phyloP scores from a whole-genome alignment of 2,113 vertebrate species.

The Rhinolophus sinicus region DNA sequence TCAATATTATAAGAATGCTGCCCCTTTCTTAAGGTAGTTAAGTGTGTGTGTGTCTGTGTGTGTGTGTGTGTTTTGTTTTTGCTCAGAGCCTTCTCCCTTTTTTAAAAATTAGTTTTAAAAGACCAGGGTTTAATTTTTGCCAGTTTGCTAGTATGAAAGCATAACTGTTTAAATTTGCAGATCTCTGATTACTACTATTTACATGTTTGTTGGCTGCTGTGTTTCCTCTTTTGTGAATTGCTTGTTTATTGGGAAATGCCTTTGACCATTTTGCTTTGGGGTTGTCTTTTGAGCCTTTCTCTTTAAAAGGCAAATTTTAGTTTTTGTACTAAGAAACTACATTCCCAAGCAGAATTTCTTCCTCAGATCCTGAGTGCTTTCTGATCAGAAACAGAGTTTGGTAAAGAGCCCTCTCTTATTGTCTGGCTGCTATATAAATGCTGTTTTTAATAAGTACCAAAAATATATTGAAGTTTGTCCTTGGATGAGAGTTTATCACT shows the following conservation, averaged over 20 bases:
- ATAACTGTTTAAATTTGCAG: neutral
- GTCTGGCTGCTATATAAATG: conserved; percentile 71
- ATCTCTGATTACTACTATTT: neutral
- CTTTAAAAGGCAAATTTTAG: conserved; percentile 38
- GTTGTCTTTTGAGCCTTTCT: conserved; percentile 30
- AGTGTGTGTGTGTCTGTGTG: neutral
- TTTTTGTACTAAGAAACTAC: conserved; percentile 26
- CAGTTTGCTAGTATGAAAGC: neutral
- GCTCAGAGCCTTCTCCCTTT: neutral
- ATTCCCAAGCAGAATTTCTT: conserved; percentile 47
- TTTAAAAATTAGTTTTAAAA: neutral
- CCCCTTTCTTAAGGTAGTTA: neutral
- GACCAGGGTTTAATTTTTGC: conserved; percentile 9
- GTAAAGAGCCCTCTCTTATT: conserved; percentile 47
- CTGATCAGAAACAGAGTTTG: conserved; percentile 78
- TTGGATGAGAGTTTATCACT: conserved; percentile 84
- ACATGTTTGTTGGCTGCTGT: neutral
- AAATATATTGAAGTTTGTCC: conserved; percentile 82
- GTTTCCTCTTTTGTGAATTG: neutral
- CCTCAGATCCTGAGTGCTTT: conserved; percentile 36
- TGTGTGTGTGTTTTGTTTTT: neutral
- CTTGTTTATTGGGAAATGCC: neutral
- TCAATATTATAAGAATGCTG: neutral
- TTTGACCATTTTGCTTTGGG: neutral
- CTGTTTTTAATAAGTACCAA: conserved; percentile 83